Base-by-base conservation (phyloP, 1,140 invertebrate species). In the Cryptotermes secundus region DNA sequence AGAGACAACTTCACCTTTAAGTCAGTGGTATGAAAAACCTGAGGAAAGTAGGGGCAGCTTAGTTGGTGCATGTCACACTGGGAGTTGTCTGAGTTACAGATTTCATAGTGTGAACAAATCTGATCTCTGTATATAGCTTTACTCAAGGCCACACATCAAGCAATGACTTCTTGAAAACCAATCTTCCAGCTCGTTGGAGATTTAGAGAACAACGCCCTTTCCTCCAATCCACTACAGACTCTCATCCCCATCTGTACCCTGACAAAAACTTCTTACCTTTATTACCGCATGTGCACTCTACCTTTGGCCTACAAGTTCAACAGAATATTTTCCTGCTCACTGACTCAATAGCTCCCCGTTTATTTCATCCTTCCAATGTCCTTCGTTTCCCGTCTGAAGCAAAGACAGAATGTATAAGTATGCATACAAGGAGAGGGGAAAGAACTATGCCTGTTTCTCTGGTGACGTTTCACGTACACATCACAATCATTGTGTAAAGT, bases 121-220 rank as follows among this genome's bases (percentile, higher is more conserved):
- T 31, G 31, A 3, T 72, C 59, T 7, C 6, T 14, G 59, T 31
- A 72, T 9, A 72, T 31, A 14, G 26, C 59, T 10, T 10, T 72
- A 14, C 59, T n/a, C 6, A 31, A 31, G 59, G 59, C 59, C 59
- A 72, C 59, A 72, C 59, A 72, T n/a, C 4, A 72, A 72, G 59
- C 26, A 31, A 31, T 72, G 59, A 72, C 59, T 72, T 31, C 26
- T 59, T 72, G 7, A 72, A 72, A 72, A 72, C 31, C 59, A 72
- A 72, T 72, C 59, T 72, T 72, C 59, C 59, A 72, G 59, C n/a
- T 72, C 59, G 59, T 72, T 72, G 59, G n/a, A 72, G 19, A 31
- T 14, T 72, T n/a, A 72, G 14, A 72, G n/a, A 31, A 72, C 59
- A 26, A 72, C 26, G 59, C 59, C 6, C 59, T 72, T 72, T 31